phyloP scores from a whole-genome alignment of 2,888 invertebrate genomes.

The Cenopis cana region DNA sequence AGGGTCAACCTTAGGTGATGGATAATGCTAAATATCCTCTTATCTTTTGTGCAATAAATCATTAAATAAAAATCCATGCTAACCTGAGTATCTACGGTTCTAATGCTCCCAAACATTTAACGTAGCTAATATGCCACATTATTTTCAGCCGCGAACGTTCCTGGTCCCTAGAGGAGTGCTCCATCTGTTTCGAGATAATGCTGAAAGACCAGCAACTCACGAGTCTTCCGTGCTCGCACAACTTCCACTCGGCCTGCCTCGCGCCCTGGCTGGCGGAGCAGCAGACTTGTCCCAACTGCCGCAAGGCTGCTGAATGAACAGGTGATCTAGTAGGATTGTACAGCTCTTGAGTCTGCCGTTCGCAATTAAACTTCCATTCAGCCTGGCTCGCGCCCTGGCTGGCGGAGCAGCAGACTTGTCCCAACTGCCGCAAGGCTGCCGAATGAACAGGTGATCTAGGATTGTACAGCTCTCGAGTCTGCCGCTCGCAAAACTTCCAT shows the following conservation, averaged over 20 bases:
- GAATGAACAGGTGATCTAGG: conserved; percentile 27
- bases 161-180: conserved; percentile 74
- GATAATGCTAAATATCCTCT: no score
- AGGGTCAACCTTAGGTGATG: no score
- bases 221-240: conserved; percentile 70
- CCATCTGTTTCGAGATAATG: conserved; percentile 78
- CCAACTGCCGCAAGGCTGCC: conserved; percentile 46
- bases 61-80: no score
- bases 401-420: no score
- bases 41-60: no score
- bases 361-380: no score
- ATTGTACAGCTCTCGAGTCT: no score
- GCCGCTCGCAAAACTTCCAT: no score
- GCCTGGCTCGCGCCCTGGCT: background rate
- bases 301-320: conserved; percentile 58
- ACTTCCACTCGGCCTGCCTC: conserved; percentile 75
- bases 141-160: conserved; percentile 68
- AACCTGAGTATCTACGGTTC: background rate
- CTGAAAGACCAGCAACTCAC: conserved; percentile 65
- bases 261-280: conserved; percentile 75
- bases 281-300: conserved; percentile 76
- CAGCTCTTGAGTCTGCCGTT: no score
- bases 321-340: background rate
- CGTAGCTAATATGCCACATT: background rate
- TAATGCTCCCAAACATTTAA: background rate